Base-by-base conservation (phyloP, 1,140 invertebrate species). In the Portunus trituberculatus region DNA sequence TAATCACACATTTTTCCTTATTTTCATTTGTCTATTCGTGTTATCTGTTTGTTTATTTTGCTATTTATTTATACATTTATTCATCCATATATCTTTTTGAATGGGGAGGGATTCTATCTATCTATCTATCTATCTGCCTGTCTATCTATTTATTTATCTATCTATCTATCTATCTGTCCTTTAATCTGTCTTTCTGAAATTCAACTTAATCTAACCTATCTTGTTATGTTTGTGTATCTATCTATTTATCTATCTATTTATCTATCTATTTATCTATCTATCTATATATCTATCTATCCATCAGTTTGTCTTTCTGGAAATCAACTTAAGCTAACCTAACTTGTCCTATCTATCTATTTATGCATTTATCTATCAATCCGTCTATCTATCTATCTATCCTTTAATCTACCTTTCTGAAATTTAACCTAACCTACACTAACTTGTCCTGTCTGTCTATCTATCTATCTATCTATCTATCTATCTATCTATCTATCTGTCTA, bases 291-390 rank as follows among this genome's bases (percentile, higher is more conserved):
- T 82, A 20, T 25, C 39, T 39, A 39, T 39, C 76, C 76, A 3
- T 82, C 76, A 82, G 3, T 82, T 4, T 28, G 20, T 28, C 20
- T 20, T 20, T 20, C 20, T 20, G 28, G 76, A 82, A 12, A 76
- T 76, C 10, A 84, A 84, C 25, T 4, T 87, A 87, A 32, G n/a
- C 84, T 32, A 87, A 88, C 86, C 45, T 32, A 32, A 88, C 86
- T 12, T 32, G 39, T 39, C 86, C 86, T 88, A 88, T 20, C 52
- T 59, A 59, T 39, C 39, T n/a, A n/a, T n/a, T n/a, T n/a, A n/a
- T n/a, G n/a, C n/a, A n/a, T n/a, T n/a, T n/a, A n/a, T n/a, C n/a
- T n/a, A n/a, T n/a, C n/a, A n/a, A n/a, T n/a, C n/a, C n/a, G n/a
- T n/a, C n/a, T n/a, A n/a, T n/a, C 39, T 39, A 39, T 39, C 39